A percentile compares a stretch with the other conserved stretches of the same genome.
These are phyloP conservation scores for Portunus trituberculatus DNA, from an alignment of 1,140 invertebrate species.

Conservation along the genomic window DNA sequence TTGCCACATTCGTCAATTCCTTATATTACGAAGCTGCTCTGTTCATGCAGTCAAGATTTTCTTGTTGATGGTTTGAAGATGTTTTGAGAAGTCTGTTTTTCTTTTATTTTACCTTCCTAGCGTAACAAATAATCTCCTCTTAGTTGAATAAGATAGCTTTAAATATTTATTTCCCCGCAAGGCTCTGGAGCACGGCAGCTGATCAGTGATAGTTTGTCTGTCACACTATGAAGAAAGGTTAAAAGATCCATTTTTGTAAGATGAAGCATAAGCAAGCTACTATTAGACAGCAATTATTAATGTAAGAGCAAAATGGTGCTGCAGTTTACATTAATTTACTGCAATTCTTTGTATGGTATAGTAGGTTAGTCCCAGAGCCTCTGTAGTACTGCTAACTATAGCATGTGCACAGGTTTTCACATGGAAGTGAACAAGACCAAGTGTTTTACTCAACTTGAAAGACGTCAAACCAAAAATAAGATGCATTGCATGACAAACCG, in stretches of 20 bases:
- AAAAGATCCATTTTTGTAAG: not conserved
- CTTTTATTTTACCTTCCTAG: not conserved
- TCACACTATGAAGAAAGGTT: not conserved
- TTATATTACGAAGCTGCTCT: not conserved
- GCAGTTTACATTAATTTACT: conserved; percentile 2
- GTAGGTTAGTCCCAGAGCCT: not conserved
- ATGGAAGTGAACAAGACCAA: not conserved
- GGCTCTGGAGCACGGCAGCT: not conserved
- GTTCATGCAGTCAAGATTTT: not conserved
- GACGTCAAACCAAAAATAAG: not conserved
- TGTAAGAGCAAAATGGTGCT: conserved; percentile 3
- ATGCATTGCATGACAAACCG: not conserved
- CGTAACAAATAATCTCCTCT: not conserved
- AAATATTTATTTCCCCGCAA: not conserved
- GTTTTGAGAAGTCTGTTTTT: not conserved
- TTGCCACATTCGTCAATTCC: not conserved
- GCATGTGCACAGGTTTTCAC: not conserved
- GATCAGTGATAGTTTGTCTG: not conserved
- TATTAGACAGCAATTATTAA: not conserved
- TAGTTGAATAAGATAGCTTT: conserved; percentile 24
- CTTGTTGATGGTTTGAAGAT: not conserved
- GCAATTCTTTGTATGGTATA: not conserved
- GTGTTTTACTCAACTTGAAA: not conserved
- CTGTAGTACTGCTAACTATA: not conserved
- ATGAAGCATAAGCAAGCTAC: not conserved